Conservation (phyloP, 2,113 vertebrate genomes). For the Mastomys coucha region DNA sequence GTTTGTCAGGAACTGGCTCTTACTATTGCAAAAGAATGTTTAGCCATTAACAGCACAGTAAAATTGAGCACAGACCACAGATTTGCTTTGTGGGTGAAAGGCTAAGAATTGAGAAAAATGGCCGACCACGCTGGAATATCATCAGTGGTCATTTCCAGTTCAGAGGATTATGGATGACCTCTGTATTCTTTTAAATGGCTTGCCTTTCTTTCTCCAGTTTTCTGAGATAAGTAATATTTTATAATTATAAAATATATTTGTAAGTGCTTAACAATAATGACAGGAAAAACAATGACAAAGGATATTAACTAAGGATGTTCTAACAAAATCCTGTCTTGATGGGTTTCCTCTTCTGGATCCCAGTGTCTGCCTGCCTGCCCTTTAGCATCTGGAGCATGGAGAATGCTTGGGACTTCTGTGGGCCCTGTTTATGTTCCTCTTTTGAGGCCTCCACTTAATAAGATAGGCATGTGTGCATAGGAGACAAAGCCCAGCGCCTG, state of each 20-base stretch:
- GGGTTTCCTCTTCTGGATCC: constrained; percentile 1
- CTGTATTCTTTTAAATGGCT: not conserved
- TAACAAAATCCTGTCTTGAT: not conserved
- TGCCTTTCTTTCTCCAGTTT: not conserved
- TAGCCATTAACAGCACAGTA: not conserved
- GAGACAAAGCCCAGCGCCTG: constrained; percentile 23
- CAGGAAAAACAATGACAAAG: not conserved
- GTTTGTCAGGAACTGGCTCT: not conserved
- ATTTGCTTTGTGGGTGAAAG: not conserved
- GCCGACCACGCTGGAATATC: not conserved
- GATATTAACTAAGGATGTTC: not conserved
- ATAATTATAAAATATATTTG: not conserved
- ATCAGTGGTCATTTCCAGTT: not conserved
- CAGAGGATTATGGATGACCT: constrained; percentile 37
- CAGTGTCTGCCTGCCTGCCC: not conserved
- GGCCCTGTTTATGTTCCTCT: not conserved
- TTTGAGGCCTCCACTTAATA: constrained; percentile 16
- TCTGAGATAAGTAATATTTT: constrained; percentile 46
- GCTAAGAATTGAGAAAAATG: constrained; percentile 30
- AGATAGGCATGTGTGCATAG: not conserved
- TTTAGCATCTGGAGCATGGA: not conserved
- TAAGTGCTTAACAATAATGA: constrained; percentile 31
- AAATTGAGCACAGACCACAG: not conserved
- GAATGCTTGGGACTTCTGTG: not conserved
- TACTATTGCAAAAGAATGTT: not conserved